Evolutionary conservation across 2,113 vertebrate genomes (phyloP).

Genomic region (Channa argus): DNA sequence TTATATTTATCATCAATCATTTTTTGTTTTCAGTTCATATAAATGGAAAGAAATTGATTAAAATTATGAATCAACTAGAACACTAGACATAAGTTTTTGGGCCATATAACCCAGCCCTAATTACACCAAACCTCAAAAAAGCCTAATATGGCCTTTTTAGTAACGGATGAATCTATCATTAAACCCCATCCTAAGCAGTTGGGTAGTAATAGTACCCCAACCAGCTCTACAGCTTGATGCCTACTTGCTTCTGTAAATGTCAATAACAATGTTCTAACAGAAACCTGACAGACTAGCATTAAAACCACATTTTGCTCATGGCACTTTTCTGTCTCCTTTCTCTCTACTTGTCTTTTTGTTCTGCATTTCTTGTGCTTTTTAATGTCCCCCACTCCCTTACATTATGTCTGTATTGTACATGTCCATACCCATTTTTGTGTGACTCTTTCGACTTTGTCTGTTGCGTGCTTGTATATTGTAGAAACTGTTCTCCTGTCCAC

Average conservation of each 20-base stretch:
- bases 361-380: slow-evolving; percentile 70
- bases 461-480: slow-evolving; percentile 86
- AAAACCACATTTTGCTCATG: slow-evolving; percentile 67
- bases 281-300: slow-evolving; percentile 28
- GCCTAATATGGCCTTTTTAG: too few relatives aligned
- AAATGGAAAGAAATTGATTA: too few relatives aligned
- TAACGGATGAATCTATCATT: background rate
- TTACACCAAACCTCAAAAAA: too few relatives aligned
- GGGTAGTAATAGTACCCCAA: background rate
- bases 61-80: too few relatives aligned
- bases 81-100: too few relatives aligned
- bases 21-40: too few relatives aligned
- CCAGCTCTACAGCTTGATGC: background rate
- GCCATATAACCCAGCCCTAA: too few relatives aligned
- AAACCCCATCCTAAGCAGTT: background rate
- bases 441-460: slow-evolving; percentile 57
- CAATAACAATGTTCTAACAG: slow-evolving; percentile 5
- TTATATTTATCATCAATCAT: too few relatives aligned
- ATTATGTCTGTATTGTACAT: slow-evolving; percentile 11
- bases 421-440: slow-evolving; percentile 33
- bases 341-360: slow-evolving; percentile 83
- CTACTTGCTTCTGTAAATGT: background rate
- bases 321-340: slow-evolving; percentile 82
- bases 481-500: slow-evolving; percentile 98
- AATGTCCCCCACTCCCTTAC: background rate